Conservation (phyloP, 2,113 vertebrate genomes). For the Pelmatolapia mariae region DNA sequence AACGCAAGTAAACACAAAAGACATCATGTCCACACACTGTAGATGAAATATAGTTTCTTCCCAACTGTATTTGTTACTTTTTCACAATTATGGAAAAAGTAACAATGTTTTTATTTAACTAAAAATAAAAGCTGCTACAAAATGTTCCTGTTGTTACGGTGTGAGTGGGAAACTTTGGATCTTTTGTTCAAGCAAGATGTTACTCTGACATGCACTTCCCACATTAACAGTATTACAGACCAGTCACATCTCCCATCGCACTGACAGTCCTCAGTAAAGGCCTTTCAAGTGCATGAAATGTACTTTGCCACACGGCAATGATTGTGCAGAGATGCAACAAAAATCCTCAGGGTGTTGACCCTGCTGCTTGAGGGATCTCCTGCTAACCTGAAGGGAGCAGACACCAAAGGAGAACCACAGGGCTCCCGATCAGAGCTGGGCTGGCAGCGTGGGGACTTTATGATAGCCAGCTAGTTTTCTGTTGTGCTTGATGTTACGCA, state of each 20-base stretch:
- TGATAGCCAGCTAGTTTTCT: neutral
- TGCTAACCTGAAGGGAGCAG: neutral
- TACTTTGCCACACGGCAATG: neutral
- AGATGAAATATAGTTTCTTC: neutral
- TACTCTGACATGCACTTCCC: neutral
- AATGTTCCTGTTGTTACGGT: neutral
- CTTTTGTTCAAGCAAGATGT: neutral
- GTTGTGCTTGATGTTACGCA: neutral
- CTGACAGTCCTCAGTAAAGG: neutral
- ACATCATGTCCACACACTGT: fast-evolving
- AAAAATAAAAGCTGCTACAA: neutral
- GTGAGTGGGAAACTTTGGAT: neutral
- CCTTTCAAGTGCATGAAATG: neutral
- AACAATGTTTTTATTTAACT: neutral
- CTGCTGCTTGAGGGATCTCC: neutral
- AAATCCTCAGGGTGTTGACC: neutral
- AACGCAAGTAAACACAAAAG: neutral
- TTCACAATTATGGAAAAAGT: neutral
- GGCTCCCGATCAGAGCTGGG: neutral
- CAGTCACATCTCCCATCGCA: neutral
- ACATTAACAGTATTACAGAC: neutral
- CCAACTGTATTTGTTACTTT: neutral
- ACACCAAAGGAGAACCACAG: neutral
- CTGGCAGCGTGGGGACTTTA: neutral
- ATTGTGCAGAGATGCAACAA: neutral